Conservation (phyloP, 1,140 invertebrate genomes). For the Andricus grossulariae region DNA sequence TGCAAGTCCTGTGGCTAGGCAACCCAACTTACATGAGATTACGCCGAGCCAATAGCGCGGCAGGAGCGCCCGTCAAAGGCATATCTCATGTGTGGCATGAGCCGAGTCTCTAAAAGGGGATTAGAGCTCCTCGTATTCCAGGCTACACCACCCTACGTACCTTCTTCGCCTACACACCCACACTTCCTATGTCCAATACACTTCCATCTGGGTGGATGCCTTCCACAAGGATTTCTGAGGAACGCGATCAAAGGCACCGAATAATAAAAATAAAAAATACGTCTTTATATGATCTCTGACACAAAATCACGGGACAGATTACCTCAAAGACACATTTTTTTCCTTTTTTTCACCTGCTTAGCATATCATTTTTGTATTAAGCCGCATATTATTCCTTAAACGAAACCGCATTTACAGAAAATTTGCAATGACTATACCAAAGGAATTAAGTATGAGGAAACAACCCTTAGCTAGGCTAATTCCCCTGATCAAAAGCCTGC, state of each 20-base stretch:
- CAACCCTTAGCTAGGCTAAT: no score
- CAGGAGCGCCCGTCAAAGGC: conserved; percentile 71
- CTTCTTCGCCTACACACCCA: conserved; percentile 7
- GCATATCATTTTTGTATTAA: background rate
- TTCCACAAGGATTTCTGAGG: conserved; percentile 52
- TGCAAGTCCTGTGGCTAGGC: conserved; percentile 67
- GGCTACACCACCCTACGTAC: conserved; percentile 50
- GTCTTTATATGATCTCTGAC: conserved; percentile 1
- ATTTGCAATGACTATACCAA: no score
- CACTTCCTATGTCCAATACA: background rate
- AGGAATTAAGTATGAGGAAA: no score
- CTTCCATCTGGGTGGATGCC: conserved; percentile 2
- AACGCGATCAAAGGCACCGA: conserved; percentile 59
- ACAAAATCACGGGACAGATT: conserved; percentile 4
- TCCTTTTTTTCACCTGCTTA: background rate
- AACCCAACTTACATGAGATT: conserved; percentile 73
- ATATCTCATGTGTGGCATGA: conserved; percentile 70
- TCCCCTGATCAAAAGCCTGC: no score
- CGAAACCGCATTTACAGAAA: no score
- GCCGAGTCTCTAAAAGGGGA: conserved; percentile 72
- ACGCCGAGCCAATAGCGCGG: conserved; percentile 69
- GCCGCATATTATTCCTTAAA: no score
- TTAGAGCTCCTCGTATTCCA: conserved; percentile 70
- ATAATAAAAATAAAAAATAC: conserved; percentile 31
- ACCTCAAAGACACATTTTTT: conserved; percentile 18